Evolutionary conservation across 2,113 vertebrate species (phyloP).

Genomic region (Pitta sordida): DNA sequence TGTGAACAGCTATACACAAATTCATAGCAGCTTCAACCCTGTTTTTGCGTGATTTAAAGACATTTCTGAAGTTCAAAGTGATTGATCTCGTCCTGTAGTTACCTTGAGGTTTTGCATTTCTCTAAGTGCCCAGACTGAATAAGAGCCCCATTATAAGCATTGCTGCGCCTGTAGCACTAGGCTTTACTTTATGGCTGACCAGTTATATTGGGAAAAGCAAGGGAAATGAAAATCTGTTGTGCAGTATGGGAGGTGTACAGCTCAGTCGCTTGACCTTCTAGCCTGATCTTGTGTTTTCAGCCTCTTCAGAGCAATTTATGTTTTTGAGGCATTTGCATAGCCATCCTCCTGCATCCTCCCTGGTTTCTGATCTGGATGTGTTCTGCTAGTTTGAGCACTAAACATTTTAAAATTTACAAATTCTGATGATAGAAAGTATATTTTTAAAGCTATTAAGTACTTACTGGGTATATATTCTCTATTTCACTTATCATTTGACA

Average conservation of each 20-base stretch:
- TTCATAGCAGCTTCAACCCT: background rate
- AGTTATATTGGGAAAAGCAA: background rate
- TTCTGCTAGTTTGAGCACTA: constrained; percentile 7
- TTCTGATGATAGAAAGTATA: constrained; percentile 38
- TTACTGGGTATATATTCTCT: constrained; percentile 6
- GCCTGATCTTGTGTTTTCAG: background rate
- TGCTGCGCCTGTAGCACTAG: background rate
- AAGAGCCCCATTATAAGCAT: background rate
- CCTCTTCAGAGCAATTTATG: background rate
- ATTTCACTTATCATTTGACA: constrained; percentile 56
- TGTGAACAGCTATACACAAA: background rate
- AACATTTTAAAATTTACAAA: constrained; percentile 22
- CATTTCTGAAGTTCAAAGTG: background rate
- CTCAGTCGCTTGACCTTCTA: background rate
- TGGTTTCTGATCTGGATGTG: background rate
- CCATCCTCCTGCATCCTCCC: background rate
- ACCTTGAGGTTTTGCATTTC: background rate
- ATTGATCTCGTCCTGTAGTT: background rate
- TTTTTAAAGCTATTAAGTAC: constrained; percentile 60
- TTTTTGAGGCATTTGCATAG: constrained; percentile 27
- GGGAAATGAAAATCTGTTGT: background rate
- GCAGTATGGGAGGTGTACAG: background rate
- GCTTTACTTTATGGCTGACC: background rate
- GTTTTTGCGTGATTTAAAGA: background rate
- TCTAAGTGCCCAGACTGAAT: background rate